Evolutionary conservation across 2,797 vertebrate genomes (phyloP).

Genomic region (Hippopotamyrus pictus): DNA sequence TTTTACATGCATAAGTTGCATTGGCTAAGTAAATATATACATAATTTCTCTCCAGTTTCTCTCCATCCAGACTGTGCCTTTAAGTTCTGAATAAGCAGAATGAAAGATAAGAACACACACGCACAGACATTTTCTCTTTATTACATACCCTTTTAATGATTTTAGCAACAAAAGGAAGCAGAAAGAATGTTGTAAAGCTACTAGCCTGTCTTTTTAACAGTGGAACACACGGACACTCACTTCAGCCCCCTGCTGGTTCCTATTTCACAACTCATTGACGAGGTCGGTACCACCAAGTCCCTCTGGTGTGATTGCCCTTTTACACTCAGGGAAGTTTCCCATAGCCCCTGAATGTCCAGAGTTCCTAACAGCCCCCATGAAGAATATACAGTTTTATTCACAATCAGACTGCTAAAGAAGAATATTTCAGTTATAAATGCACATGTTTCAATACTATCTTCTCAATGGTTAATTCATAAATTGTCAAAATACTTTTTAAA

Average conservation of each 20-base stretch:
- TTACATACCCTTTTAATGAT: not conserved
- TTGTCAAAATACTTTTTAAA: not conserved
- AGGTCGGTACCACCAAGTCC: not conserved
- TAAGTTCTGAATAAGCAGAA: not conserved
- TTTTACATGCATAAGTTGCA: not conserved
- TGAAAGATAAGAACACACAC: not conserved
- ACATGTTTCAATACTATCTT: not conserved
- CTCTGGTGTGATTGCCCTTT: slow-evolving; percentile 1
- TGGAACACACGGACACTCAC: not conserved
- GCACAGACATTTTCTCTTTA: not conserved
- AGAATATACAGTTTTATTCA: not conserved
- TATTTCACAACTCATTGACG: slow-evolving; percentile 12
- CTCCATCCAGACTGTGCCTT: not conserved
- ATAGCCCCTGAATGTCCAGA: not conserved
- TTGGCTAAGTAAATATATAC: not conserved
- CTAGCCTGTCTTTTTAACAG: not conserved
- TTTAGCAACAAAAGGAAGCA: not conserved
- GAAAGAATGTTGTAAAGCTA: not conserved
- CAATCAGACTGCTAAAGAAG: not conserved
- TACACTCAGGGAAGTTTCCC: not conserved
- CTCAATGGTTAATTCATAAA: not conserved
- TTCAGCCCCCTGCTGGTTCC: not conserved
- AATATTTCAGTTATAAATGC: not conserved
- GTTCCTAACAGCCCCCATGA: not conserved
- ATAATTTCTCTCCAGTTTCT: not conserved